phyloP scores from a whole-genome alignment of 2,888 invertebrate genomes.

The Dione vanillae region DNA sequence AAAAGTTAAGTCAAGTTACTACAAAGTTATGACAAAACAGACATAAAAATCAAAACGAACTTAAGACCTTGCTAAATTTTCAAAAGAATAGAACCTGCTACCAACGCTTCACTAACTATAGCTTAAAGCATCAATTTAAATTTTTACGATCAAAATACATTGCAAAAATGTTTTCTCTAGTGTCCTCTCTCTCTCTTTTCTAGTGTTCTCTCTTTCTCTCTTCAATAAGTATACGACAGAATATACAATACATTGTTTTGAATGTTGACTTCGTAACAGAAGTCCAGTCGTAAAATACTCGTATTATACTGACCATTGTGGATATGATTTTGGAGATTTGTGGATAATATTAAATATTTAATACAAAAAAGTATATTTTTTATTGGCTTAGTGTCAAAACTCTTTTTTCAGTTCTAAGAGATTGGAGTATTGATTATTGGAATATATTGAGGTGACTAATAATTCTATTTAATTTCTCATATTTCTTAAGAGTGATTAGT shows the following conservation, averaged over 20 bases:
- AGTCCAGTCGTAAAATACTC: conserved; percentile 51
- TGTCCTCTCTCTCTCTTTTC: too few relatives aligned
- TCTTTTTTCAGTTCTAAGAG: too few relatives aligned
- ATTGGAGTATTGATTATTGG: too few relatives aligned
- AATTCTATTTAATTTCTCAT: too few relatives aligned
- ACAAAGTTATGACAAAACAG: too few relatives aligned
- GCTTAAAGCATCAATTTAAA: conserved; percentile 3
- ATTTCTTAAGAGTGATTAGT: too few relatives aligned
- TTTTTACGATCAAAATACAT: conserved; percentile 12
- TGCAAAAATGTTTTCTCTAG: conserved; percentile 11
- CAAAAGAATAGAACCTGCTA: not conserved
- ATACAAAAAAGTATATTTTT: too few relatives aligned
- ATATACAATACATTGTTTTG: conserved; percentile 49
- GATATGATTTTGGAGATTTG: not conserved
- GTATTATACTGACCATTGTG: conserved; percentile 30
- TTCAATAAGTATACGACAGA: conserved; percentile 39
- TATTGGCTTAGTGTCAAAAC: too few relatives aligned
- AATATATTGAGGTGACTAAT: too few relatives aligned
- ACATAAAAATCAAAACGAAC: too few relatives aligned
- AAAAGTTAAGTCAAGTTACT: too few relatives aligned
- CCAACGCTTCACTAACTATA: not conserved
- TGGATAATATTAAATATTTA: not conserved
- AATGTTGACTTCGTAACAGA: conserved; percentile 43
- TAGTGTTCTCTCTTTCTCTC: too few relatives aligned
- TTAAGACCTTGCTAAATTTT: not conserved